These are phyloP conservation scores for Cheilosia urbana DNA, from an alignment of 2,888 invertebrate genomes.

Conservation along the genomic window DNA sequence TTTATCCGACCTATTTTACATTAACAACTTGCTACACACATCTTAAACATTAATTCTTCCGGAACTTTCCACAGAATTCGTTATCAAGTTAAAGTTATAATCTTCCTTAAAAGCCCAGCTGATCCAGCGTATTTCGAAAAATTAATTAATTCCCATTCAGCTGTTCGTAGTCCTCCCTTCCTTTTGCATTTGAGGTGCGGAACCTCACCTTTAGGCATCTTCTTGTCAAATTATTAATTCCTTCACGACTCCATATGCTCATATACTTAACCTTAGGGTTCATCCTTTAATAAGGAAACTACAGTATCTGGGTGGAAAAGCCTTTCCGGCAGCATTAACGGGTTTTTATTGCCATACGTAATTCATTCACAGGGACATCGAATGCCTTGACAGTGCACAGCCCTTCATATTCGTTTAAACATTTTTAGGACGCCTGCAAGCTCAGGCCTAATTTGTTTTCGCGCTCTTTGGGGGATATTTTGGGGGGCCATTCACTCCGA, in stretches of 20 bases:
- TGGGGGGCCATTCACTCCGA: too few species aligned
- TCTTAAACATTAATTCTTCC: too few species aligned
- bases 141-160: too few species aligned
- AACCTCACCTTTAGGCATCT: background rate
- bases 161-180: too few species aligned
- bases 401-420: conserved; percentile 16
- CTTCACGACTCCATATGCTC: background rate
- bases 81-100: too few species aligned
- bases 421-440: conserved; percentile 14
- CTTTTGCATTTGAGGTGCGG: too few species aligned
- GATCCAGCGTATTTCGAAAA: too few species aligned
- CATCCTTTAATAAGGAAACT: conserved; percentile 14
- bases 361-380: conserved; percentile 40
- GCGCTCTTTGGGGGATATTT: background rate
- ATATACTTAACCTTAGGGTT: background rate
- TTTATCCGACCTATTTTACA: too few species aligned
- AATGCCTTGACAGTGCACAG: conserved; percentile 5
- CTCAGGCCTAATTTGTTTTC: background rate
- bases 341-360: conserved; percentile 39
- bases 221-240: background rate
- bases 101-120: too few species aligned
- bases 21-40: too few species aligned
- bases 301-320: conserved; percentile 14
- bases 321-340: conserved; percentile 21
- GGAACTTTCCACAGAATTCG: too few species aligned